Evolutionary conservation across 2,888 invertebrate genomes (phyloP), one percentile per base, ranked within the genome.

Genomic region (Entomobrya proxima): DNA sequence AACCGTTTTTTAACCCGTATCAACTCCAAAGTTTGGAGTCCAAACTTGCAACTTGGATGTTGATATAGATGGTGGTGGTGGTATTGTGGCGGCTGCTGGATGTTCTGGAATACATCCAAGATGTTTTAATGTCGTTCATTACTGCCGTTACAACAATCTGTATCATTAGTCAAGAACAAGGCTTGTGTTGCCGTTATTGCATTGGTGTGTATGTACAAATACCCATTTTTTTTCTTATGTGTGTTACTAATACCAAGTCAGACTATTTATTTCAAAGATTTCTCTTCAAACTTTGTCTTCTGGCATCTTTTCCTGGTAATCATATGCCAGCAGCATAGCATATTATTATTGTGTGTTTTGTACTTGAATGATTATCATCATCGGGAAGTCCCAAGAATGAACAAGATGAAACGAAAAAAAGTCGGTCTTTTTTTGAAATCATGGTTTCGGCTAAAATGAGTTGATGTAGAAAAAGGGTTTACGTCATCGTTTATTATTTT

Each of bases 81-180:
- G 30, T 58, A 61, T 61, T 61, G 61, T 40, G 78, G 79, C 78
- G 78, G 85, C 47, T 78, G 69, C 67, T 72, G 85, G 79, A 85
- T 79, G 44, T 77, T 79, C 85, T 85, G 85, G 85, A 85, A 55
- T 78, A 35, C 58, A 74, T 85, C 85, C 85, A 85, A 85, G 44
- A 85, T 74, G 85, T 74, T 85, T 84, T 85, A 85, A 79, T 85
- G 79, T 79, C 85, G 85, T 85, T 85, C 85, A 85, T 85, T 85
- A 85, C 85, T 85, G 85, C 74, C 85, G 79, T 85, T 85, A 85
- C 85, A 79, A 37, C 78, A 85, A 85, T 85, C 85, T 78, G 78
- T 85, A 85, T 78, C 79, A 85, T 85, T 85, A 85, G 74, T 85
- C 85, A 85, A 79, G 77, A 77, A 77, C 37, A 47, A 15, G 18